These are phyloP conservation scores for Otolemur garnettii DNA, from an alignment of 2,113 vertebrate species.

Conservation along the genomic window DNA sequence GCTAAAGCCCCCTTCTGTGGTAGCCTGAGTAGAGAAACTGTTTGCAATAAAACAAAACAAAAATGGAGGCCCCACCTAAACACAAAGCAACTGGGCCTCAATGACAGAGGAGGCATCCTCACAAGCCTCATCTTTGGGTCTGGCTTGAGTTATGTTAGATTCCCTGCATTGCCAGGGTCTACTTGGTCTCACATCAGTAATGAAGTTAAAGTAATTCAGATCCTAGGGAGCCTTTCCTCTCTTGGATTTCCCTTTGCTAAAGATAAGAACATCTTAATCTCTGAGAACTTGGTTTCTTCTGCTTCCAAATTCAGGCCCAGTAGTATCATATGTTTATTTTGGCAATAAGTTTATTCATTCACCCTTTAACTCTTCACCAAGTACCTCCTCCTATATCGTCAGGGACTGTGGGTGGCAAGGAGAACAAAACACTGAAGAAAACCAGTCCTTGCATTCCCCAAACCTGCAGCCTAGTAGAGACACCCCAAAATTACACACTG, in stretches of 20 bases:
- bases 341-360: not conserved
- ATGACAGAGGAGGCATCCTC: not conserved
- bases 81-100: slow-evolving; percentile 24
- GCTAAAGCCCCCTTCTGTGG: not conserved
- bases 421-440: not conserved
- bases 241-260: slow-evolving; percentile 44
- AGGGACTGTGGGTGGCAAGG: not conserved
- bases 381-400: not conserved
- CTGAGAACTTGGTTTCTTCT: not conserved
- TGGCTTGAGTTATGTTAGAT: not conserved
- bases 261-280: slow-evolving; percentile 35
- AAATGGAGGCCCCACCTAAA: not conserved
- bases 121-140: not conserved
- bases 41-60: not conserved
- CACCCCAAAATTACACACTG: not conserved
- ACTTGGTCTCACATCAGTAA: slow-evolving; percentile 1
- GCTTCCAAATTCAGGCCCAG: not conserved
- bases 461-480: not conserved
- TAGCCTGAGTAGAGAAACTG: not conserved
- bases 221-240: not conserved
- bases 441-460: not conserved
- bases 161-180: slow-evolving; percentile 9
- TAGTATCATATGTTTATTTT: not conserved
- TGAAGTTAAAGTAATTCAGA: slow-evolving; percentile 24
- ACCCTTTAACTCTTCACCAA: not conserved